phyloP scores from a whole-genome alignment of 1,140 invertebrate species.

The Heliconius eleuchia region DNA sequence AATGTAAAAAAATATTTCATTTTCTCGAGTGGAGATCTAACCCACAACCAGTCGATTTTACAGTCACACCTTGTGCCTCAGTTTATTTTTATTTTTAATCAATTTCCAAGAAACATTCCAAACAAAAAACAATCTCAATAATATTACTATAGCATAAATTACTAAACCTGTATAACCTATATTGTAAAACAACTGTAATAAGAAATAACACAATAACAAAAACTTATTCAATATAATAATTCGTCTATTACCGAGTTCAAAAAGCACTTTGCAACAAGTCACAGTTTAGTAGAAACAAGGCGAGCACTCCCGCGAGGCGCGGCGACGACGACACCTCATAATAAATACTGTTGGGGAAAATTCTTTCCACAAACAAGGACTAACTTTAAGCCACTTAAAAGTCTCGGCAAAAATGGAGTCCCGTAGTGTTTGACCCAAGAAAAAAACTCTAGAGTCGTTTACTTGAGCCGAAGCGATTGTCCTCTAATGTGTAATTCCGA shows the following conservation, averaged over 20 bases:
- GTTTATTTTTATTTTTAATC: too few species aligned
- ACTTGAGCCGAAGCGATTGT: slow-evolving; percentile 32
- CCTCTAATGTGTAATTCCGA: slow-evolving; percentile 47
- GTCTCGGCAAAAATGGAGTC: slow-evolving; percentile 51
- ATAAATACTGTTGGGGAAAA: slow-evolving; percentile 32
- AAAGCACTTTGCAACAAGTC: slow-evolving; percentile 14
- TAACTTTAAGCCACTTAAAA: slow-evolving; percentile 61
- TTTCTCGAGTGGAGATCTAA: too few species aligned
- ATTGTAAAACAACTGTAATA: background rate
- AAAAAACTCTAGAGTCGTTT: slow-evolving; percentile 20
- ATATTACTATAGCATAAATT: background rate
- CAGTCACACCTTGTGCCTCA: too few species aligned
- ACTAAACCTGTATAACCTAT: background rate
- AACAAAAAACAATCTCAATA: too few species aligned
- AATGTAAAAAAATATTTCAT: too few species aligned
- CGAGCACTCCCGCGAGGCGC: slow-evolving; percentile 7
- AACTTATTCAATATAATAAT: slow-evolving; percentile 9
- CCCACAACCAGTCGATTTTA: too few species aligned
- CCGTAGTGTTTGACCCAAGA: slow-evolving; percentile 56
- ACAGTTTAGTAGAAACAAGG: slow-evolving; percentile 3
- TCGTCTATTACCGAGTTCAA: slow-evolving; percentile 6
- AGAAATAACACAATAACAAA: background rate
- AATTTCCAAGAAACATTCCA: too few species aligned
- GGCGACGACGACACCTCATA: slow-evolving; percentile 26
- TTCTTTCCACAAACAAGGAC: slow-evolving; percentile 47